phyloP scores from a whole-genome alignment of 2,797 vertebrate genomes.

The Otolemur crassicaudatus region DNA sequence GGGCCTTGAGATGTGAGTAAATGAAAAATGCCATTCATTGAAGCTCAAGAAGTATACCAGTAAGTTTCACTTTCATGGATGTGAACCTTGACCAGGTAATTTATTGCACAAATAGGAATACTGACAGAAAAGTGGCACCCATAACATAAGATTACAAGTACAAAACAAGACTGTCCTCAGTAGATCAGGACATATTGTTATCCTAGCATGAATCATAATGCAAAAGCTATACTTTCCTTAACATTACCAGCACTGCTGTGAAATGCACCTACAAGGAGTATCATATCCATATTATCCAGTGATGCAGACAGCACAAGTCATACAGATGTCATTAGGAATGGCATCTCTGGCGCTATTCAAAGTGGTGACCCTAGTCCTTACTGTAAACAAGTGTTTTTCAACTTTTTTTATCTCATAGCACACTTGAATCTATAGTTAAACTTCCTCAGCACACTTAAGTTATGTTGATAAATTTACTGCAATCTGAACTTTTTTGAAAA shows the following conservation, averaged over 20 bases:
- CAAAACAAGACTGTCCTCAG: background rate
- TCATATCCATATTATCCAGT: fast-evolving
- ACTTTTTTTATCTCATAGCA: too few relatives aligned
- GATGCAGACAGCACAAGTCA: too few relatives aligned
- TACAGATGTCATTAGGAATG: background rate
- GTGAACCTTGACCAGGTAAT: background rate
- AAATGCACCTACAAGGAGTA: background rate
- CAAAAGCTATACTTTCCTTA: background rate
- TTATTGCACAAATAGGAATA: background rate
- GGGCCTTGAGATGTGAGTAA: constrained; percentile 25
- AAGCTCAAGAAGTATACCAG: background rate
- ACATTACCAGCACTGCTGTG: background rate
- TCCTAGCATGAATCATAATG: background rate
- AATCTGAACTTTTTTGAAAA: too few relatives aligned
- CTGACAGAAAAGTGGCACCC: background rate
- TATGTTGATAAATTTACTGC: too few relatives aligned
- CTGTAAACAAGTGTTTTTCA: background rate
- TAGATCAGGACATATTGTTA: background rate
- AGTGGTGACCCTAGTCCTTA: background rate
- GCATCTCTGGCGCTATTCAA: background rate
- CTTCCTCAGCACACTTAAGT: too few relatives aligned
- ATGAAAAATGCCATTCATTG: constrained; percentile 25
- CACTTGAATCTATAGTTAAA: too few relatives aligned
- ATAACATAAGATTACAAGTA: background rate
- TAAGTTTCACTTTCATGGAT: background rate